Percentiles rank a stretch among this genome's conserved stretches.
Conservation (phyloP, 2,113 vertebrate species). For the Leucoraja erinaceus region DNA sequence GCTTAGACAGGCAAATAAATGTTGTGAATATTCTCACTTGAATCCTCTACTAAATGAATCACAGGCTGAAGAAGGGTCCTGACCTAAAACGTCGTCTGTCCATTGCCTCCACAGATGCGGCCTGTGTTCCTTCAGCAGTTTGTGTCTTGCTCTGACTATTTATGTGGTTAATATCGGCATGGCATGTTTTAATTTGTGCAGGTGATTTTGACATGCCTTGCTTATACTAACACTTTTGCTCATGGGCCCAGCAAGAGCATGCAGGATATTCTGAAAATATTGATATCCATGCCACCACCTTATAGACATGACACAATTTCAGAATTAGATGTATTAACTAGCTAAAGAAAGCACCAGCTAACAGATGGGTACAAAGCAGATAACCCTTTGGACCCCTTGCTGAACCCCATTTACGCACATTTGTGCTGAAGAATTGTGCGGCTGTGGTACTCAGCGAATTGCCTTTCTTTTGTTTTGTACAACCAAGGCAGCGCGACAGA, state of each 20-base stretch:
- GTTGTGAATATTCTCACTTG: no score
- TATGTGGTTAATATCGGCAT: no score
- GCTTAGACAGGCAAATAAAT: no score
- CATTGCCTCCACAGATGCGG: no score
- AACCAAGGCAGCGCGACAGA: not conserved
- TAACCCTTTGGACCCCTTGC: not conserved
- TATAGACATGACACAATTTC: not conserved
- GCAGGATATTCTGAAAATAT: not conserved
- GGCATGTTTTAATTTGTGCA: no score
- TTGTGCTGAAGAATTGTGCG: not conserved
- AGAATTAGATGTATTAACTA: not conserved
- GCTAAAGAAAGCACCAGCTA: not conserved
- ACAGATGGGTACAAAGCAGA: not conserved
- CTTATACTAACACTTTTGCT: no score
- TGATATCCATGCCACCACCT: not conserved
- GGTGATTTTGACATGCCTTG: no score
- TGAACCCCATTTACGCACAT: not conserved
- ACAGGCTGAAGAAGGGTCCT: no score
- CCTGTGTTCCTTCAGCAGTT: no score
- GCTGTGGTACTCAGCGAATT: not conserved
- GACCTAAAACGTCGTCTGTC: no score
- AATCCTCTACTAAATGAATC: no score
- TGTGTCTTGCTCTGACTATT: no score
- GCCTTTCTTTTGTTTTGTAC: not conserved
- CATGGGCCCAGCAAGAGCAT: not conserved